Base-by-base conservation (phyloP, 1,140 invertebrate species). In the Ephestia elutella region DNA sequence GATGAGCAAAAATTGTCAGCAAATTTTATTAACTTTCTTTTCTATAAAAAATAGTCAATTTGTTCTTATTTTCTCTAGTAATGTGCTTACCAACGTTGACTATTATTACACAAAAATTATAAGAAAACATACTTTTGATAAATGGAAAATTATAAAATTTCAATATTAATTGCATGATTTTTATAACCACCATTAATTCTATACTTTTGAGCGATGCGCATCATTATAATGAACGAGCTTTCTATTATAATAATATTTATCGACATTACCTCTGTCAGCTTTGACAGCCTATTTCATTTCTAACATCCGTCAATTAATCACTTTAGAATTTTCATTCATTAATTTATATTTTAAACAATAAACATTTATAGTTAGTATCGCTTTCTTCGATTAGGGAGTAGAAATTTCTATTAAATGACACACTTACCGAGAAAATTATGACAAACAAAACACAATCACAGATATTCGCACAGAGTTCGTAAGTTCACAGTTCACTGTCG, bases 401-500 rank as follows among this genome's bases (percentile, higher is more conserved):
- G 15, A 58, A 20, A 49, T 25, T 53, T n/a, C 0, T 25, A 9
- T 21, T 53, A 13, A 62, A 56, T 68, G 62, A 64, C 32, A 44
- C 38, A 80, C 81, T 79, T 66, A 82, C 76, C 70, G 64, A 17
- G 60, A 67, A 62, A 35, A 44, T 44, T 68, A 38, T 63, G 62
- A 59, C 56, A 64, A 66, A 77, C 65, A 67, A 73, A 73, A 70
- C 78, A 83, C 73, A 70, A 69, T 69, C 66, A 75, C 50, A 25
- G 10, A 58, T 15, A 3, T 75, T 68, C 77, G 69, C 78, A 82
- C 75, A 74, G 63, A 70, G 73, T 80, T 75, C 64, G 68, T 59
- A 68, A 82, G 75, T 77, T 82, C 80, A 84, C 82, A 74, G 63
- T 67, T 66, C 69, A 71, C 71, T 44, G 7, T 44, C 13, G 38